These are phyloP conservation scores for Pteruthius melanotis DNA, from an alignment of 2,113 vertebrate species.

Conservation along the genomic window DNA sequence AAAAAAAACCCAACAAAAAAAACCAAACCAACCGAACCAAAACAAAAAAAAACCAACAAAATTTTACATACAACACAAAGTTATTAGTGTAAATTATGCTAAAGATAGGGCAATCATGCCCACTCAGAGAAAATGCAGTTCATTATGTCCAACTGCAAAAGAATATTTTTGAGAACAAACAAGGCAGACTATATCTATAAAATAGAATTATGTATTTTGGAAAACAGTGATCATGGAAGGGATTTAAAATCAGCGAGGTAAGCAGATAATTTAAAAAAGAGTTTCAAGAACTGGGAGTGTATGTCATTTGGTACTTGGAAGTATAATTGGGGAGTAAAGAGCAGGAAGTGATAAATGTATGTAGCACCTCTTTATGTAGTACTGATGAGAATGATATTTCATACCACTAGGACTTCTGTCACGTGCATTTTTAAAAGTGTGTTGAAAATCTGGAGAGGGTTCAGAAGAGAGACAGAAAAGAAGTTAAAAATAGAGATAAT, in stretches of 20 bases:
- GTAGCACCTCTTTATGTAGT: not conserved
- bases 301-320: not conserved
- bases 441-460: not conserved
- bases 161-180: not conserved
- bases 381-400: not conserved
- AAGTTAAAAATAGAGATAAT: not conserved
- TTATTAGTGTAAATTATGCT: not conserved
- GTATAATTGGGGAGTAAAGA: not conserved
- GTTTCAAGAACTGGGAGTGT: not conserved
- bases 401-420: not conserved
- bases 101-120: not conserved
- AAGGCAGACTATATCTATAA: not conserved
- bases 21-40: too few species aligned
- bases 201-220: rapidly evolving
- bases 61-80: not conserved
- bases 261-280: not conserved
- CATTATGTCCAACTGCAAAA: not conserved
- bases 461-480: not conserved
- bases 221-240: not conserved
- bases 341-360: not conserved
- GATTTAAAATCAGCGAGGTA: not conserved
- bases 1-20: not conserved
- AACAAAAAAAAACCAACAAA: not conserved
- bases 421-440: not conserved
- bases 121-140: not conserved